Conservation (phyloP, 2,888 invertebrate genomes). For the Penaeus monodon region DNA sequence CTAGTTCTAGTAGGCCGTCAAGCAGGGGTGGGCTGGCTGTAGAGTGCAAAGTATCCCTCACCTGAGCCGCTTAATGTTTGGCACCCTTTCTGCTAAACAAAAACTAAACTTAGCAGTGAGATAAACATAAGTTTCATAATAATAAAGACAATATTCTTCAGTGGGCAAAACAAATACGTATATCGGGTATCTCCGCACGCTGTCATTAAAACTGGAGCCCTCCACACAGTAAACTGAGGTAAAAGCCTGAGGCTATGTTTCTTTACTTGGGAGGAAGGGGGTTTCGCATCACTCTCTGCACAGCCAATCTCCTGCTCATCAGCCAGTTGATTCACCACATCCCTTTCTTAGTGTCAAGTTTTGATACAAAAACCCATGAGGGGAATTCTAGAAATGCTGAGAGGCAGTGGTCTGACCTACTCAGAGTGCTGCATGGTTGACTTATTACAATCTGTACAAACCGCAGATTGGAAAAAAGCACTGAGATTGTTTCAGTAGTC, state of each 20-base stretch:
- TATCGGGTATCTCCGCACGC: constrained; percentile 59
- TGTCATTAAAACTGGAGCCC: constrained; percentile 58
- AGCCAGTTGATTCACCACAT: constrained; percentile 33
- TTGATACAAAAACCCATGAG: constrained; percentile 57
- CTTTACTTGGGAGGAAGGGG: constrained; percentile 63
- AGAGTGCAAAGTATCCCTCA: constrained; percentile 51
- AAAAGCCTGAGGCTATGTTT: constrained; percentile 63
- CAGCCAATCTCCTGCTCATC: constrained; percentile 54
- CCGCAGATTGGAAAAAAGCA: constrained; percentile 57
- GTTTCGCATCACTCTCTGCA: constrained; percentile 59
- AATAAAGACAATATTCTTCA: constrained; percentile 54
- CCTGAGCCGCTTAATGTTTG: constrained; percentile 61
- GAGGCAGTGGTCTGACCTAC: constrained; percentile 56
- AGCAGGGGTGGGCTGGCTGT: constrained; percentile 27
- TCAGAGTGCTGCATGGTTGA: constrained; percentile 58
- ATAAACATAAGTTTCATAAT: constrained; percentile 46
- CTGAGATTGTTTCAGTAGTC: constrained; percentile 57
- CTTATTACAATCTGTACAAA: constrained; percentile 55
- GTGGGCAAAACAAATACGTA: constrained; percentile 63
- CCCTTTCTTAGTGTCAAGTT: constrained; percentile 33
- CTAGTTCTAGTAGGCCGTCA: too few species aligned
- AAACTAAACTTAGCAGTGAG: constrained; percentile 56
- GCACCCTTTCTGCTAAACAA: constrained; percentile 62
- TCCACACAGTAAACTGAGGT: constrained; percentile 63
- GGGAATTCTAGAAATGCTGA: constrained; percentile 22